These are phyloP conservation scores for Myiozetetes cayanensis DNA, from an alignment of 2,113 vertebrate genomes.

Conservation along the genomic window DNA sequence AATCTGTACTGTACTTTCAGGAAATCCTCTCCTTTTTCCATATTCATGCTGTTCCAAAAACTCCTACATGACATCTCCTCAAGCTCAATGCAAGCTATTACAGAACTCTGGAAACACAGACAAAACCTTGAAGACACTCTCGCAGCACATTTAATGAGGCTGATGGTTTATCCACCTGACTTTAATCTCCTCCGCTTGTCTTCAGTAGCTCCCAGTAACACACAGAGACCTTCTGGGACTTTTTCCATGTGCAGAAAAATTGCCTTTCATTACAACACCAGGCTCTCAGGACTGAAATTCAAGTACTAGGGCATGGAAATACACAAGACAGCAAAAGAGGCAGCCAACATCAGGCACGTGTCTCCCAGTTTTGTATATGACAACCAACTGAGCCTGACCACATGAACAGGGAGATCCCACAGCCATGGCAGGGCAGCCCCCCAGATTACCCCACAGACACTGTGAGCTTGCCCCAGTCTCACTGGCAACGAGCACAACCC, in stretches of 20 bases:
- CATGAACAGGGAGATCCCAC: accelerated
- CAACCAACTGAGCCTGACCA: neutral
- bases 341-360: neutral
- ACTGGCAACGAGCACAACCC: accelerated
- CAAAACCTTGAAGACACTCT: neutral
- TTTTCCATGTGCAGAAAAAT: neutral
- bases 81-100: conserved; percentile 6
- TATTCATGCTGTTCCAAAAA: conserved; percentile 32
- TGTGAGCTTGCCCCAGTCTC: accelerated
- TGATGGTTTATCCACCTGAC: neutral
- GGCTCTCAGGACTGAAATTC: neutral
- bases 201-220: neutral
- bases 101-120: neutral
- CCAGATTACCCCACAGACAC: neutral
- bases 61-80: conserved; percentile 29
- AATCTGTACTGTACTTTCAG: conserved; percentile 27
- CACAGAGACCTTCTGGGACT: neutral
- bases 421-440: neutral
- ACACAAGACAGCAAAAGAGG: neutral
- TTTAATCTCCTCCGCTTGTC: neutral
- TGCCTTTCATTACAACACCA: neutral
- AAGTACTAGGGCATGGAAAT: neutral
- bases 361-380: accelerated
- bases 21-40: conserved; percentile 36
- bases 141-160: neutral